Conservation (phyloP, 2,888 invertebrate species). For the Drosophila imparisetae region DNA sequence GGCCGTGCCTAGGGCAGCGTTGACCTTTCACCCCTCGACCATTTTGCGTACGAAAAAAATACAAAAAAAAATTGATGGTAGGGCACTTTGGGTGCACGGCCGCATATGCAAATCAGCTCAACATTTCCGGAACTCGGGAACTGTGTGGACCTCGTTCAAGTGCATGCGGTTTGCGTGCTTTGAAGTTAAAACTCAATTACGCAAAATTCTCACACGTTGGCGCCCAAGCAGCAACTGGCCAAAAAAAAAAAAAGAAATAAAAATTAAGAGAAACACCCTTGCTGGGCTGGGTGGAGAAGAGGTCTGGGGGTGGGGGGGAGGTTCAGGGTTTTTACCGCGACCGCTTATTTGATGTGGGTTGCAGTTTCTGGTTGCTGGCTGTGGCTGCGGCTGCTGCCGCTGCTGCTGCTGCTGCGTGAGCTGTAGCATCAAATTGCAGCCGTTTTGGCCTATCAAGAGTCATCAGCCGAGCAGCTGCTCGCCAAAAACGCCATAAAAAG, state of each 20-base stretch:
- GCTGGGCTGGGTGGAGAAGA: neutral
- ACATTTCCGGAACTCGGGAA: constrained; percentile 28
- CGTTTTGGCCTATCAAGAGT: constrained; percentile 61
- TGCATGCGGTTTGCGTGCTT: constrained; percentile 76
- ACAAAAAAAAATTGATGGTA: neutral
- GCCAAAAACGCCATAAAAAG: constrained; percentile 55
- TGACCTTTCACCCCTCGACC: constrained; percentile 61
- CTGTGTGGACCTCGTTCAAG: constrained; percentile 53
- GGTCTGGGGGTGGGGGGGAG: no score
- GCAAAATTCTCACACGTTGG: constrained; percentile 80
- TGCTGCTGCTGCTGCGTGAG: constrained; percentile 11
- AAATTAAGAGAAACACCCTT: constrained; percentile 1
- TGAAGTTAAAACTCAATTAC: constrained; percentile 80
- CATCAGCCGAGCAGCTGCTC: constrained; percentile 54
- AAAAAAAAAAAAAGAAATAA: neutral
- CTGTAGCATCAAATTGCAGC: constrained; percentile 55
- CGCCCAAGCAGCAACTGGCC: constrained; percentile 8
- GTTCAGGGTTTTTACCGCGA: constrained; percentile 13
- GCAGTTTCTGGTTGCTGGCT: constrained; percentile 11
- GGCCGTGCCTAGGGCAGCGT: constrained; percentile 53
- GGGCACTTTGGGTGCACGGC: constrained; percentile 4
- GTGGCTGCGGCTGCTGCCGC: neutral
- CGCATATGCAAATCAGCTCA: constrained; percentile 73
- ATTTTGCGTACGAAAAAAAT: neutral
- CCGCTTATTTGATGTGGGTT: constrained; percentile 64